Conservation (phyloP, 2,888 invertebrate species). For the Microctonus aethiopoides region DNA sequence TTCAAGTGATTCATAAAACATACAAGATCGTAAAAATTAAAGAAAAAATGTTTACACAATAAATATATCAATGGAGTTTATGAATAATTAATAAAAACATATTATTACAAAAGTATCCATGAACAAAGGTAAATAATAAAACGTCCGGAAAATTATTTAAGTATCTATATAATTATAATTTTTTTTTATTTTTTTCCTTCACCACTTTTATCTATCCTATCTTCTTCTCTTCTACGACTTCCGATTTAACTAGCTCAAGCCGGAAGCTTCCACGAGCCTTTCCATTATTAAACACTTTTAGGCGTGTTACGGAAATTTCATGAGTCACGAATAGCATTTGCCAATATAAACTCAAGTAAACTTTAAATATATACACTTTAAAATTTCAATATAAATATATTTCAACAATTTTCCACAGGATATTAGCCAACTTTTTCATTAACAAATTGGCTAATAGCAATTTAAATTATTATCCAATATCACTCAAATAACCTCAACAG, state of each 20-base stretch:
- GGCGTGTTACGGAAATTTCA: background rate
- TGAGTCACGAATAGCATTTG: slow-evolving; percentile 5
- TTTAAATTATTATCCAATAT: background rate
- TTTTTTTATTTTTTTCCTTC: background rate
- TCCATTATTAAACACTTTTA: slow-evolving; percentile 13
- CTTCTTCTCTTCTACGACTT: background rate
- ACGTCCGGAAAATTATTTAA: background rate
- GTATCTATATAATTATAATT: background rate
- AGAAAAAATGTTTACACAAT: background rate
- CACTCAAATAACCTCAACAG: background rate
- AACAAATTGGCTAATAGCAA: background rate
- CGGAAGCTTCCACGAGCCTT: slow-evolving; percentile 4
- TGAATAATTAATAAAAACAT: background rate
- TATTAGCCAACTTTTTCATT: background rate
- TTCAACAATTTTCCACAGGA: background rate
- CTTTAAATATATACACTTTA: background rate
- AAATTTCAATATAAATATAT: background rate
- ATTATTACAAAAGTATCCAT: background rate
- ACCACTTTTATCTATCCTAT: background rate
- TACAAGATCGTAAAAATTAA: background rate
- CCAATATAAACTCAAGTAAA: background rate
- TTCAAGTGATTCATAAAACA: background rate
- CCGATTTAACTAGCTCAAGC: background rate
- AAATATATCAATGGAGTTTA: background rate
- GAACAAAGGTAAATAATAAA: background rate